phyloP scores from a whole-genome alignment of 1,140 invertebrate genomes.

The Steinernema feltiae region DNA sequence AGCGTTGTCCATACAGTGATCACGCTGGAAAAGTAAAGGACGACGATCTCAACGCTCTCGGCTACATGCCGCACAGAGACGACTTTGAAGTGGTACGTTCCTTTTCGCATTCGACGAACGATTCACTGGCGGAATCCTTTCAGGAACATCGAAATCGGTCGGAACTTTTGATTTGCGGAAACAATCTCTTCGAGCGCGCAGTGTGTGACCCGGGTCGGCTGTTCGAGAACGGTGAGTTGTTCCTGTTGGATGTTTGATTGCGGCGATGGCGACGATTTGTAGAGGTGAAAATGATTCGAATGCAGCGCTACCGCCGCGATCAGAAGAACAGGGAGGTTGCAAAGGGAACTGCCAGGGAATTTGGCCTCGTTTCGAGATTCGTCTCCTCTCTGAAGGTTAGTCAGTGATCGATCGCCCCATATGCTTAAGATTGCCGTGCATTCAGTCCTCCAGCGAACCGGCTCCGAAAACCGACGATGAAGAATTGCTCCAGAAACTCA shows the following conservation, averaged over 20 bases:
- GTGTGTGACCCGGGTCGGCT: background rate
- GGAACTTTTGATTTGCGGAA: background rate
- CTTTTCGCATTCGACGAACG: too few relatives aligned
- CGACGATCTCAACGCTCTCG: background rate
- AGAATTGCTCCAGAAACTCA: background rate
- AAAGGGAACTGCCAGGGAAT: background rate
- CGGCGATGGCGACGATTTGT: too few relatives aligned
- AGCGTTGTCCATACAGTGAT: background rate
- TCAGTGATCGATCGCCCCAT: too few relatives aligned
- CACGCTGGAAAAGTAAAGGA: background rate
- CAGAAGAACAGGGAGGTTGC: background rate
- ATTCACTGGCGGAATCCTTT: background rate
- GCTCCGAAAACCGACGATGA: background rate
- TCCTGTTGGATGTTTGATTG: too few relatives aligned
- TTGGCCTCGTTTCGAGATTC: background rate
- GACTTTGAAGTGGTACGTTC: slow-evolving; percentile 4
- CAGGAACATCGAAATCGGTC: background rate
- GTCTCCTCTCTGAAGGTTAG: background rate
- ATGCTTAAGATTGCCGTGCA: too few relatives aligned
- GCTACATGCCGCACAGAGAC: slow-evolving; percentile 8
- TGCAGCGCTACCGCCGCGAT: background rate
- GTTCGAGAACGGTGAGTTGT: slow-evolving; percentile 4
- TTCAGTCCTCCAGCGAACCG: background rate
- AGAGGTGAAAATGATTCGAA: background rate
- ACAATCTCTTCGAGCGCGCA: background rate